phyloP scores from a whole-genome alignment of 1,140 invertebrate species.

The Hyposmocoma kahamanoa region DNA sequence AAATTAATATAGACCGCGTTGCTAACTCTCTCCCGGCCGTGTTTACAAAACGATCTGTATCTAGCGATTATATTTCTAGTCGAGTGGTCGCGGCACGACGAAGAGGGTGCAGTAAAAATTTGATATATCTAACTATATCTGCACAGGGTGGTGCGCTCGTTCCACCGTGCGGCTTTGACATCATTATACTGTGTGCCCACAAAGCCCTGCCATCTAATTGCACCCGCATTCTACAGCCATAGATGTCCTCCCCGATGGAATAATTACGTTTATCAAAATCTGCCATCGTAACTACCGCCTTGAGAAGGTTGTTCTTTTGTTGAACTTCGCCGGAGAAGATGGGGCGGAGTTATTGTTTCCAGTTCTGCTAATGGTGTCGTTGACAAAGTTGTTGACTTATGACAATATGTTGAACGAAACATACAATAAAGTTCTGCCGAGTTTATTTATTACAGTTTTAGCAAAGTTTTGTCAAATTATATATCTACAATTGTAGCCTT shows the following conservation, averaged over 20 bases:
- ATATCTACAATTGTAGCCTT: background rate
- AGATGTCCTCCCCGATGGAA: background rate
- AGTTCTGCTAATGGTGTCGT: background rate
- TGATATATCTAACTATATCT: too few relatives aligned
- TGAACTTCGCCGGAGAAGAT: background rate
- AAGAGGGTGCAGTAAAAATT: constrained; percentile 57
- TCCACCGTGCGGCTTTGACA: constrained; percentile 45
- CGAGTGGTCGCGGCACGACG: constrained; percentile 30
- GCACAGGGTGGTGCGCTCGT: constrained; percentile 18
- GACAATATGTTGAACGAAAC: background rate
- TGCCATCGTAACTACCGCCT: background rate
- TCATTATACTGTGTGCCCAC: constrained; percentile 41
- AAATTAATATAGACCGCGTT: background rate
- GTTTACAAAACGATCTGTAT: constrained; percentile 22
- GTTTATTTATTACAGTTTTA: background rate
- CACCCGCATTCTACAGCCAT: background rate
- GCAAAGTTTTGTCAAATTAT: background rate
- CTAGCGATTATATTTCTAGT: constrained; percentile 61
- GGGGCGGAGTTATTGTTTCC: background rate
- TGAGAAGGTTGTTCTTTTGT: background rate
- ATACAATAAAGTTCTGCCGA: background rate
- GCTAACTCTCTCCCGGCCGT: constrained; percentile 4
- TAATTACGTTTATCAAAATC: constrained; percentile 1
- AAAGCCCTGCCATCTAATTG: background rate
- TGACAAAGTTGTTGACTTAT: background rate